phyloP scores from a whole-genome alignment of 2,888 invertebrate species.

The Macrophya annulata region DNA sequence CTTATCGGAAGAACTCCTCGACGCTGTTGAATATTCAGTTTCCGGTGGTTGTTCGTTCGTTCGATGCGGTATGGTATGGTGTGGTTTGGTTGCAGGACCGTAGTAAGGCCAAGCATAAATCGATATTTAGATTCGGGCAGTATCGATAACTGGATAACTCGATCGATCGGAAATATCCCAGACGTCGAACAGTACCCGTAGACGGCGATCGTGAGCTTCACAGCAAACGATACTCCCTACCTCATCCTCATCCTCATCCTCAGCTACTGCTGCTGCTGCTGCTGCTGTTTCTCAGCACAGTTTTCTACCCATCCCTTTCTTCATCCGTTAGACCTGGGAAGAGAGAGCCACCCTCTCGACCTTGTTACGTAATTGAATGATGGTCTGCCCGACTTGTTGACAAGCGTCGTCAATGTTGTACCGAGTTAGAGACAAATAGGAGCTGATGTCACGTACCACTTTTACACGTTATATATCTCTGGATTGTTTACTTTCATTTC shows the following conservation, averaged over 20 bases:
- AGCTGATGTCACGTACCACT: constrained; percentile 15
- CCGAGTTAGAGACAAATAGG: constrained; percentile 63
- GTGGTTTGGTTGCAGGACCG: not conserved
- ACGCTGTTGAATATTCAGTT: constrained; percentile 76
- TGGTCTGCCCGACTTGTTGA: constrained; percentile 71
- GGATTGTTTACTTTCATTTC: constrained; percentile 15
- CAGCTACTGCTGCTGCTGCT: not conserved
- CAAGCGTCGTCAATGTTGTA: constrained; percentile 71
- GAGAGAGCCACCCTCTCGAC: constrained; percentile 58
- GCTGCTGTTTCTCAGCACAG: constrained; percentile 40
- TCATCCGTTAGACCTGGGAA: constrained; percentile 15
- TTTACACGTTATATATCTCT: constrained; percentile 11
- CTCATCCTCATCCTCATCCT: constrained; percentile 47
- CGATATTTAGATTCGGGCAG: constrained; percentile 22
- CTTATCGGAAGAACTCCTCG: constrained; percentile 43
- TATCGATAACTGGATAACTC: constrained; percentile 27
- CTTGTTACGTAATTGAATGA: constrained; percentile 76
- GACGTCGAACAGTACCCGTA: not conserved
- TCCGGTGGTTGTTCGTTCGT: constrained; percentile 65
- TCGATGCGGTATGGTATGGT: too few relatives aligned
- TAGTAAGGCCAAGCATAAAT: constrained; percentile 11
- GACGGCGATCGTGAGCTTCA: not conserved
- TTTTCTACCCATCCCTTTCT: constrained; percentile 15
- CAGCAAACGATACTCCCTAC: constrained; percentile 52
- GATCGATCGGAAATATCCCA: constrained; percentile 22